Evolutionary conservation across 2,888 invertebrate species (phyloP), one percentile per base, ranked within the genome.

Genomic region (Mycogona germanica): DNA sequence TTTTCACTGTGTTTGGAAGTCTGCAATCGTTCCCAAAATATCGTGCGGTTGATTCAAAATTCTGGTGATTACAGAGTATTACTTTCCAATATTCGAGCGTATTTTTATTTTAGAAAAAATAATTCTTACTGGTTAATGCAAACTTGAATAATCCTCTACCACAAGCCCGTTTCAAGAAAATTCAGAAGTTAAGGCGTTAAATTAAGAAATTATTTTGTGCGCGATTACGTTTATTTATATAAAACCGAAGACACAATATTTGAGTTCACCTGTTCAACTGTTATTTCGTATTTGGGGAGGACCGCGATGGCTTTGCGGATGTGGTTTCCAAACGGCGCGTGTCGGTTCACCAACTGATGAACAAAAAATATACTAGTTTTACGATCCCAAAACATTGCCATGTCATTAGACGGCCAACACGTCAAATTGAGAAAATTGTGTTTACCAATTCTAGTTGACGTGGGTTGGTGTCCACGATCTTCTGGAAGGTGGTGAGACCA

Each of bases 301-400:
- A 76, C 68, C 42, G 70, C 68, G 14, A 81, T 75, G 67, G 78
- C 76, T 57, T 80, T 79, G 40, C 76, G 73, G 2, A 86, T 65
- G 41, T 76, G 68, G 64, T 80, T 81, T 3, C 86, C 86, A 60
- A 81, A 78, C 42, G 85, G 85, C 14, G 84, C 78, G 40, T 80
- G 77, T 65, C 81, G 76, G 66, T 81, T 82, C 63, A 82, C 75
- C 64, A 84, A 81, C 82, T 84, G 26, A 63, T 61, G 3, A 19
- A 14, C 17, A 37, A 37, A 49, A 3, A 23, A 41, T 19, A 38
- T 7, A 41, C 12, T 14, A 41, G 12, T 35, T 35, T 35, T 12
- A 23, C 17, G 2, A 29, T 3, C n/a, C 25, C 45, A 2, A 9
- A 41, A 41, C 12, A 41, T n/a, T 45, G 2, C 19, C 3, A 26